Percentiles rank a stretch among this genome's conserved stretches.
phyloP scores from a whole-genome alignment of 2,797 vertebrate genomes.

The Danio choprae region DNA sequence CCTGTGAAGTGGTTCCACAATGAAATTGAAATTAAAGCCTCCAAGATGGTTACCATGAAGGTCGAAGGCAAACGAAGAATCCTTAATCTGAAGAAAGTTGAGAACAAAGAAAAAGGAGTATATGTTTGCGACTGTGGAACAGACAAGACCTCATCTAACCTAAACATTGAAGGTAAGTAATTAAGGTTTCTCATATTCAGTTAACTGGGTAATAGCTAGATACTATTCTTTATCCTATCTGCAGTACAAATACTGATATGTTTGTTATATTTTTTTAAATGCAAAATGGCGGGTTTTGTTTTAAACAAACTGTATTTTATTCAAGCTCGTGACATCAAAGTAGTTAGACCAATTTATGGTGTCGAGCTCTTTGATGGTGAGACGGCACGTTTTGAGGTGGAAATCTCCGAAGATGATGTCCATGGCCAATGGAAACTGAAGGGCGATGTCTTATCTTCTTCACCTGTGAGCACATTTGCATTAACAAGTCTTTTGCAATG shows the following conservation, averaged over 20 bases:
- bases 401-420: slow-evolving; percentile 94
- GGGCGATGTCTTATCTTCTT: slow-evolving; percentile 86
- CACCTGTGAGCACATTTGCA: slow-evolving; percentile 81
- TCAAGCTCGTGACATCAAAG: slow-evolving; percentile 91
- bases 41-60: slow-evolving; percentile 86
- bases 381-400: slow-evolving; percentile 94
- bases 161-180: slow-evolving; percentile 88
- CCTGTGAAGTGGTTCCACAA: slow-evolving; percentile 96
- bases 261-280: too few relatives aligned
- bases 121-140: slow-evolving; percentile 94
- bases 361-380: slow-evolving; percentile 95
- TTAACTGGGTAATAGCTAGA: too few relatives aligned
- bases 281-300: not conserved
- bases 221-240: not conserved
- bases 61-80: slow-evolving; percentile 85
- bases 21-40: slow-evolving; percentile 88
- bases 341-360: slow-evolving; percentile 90
- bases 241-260: too few relatives aligned
- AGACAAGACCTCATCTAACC: slow-evolving; percentile 87
- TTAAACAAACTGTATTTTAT: slow-evolving; percentile 19
- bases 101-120: slow-evolving; percentile 88
- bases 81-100: slow-evolving; percentile 88
- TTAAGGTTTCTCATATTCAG: not conserved
- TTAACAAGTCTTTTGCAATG: not conserved
- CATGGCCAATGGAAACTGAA: slow-evolving; percentile 94